Conservation (phyloP, 2,113 vertebrate genomes). For the Tychaedon coryphoeus region DNA sequence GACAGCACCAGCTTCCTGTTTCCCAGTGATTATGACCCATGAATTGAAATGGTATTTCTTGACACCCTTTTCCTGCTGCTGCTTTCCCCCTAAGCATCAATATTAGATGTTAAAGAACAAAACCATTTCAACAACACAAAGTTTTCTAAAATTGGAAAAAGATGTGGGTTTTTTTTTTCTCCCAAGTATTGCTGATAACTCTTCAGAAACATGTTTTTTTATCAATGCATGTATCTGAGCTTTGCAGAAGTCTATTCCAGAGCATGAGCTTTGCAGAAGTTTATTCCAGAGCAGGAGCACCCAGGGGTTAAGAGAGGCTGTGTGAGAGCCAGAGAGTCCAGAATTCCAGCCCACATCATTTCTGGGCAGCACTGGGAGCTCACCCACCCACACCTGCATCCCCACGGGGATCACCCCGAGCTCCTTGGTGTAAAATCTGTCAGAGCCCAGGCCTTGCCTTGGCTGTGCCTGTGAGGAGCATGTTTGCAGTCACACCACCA, state of each 20-base stretch:
- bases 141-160: background rate
- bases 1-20: background rate
- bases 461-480: background rate
- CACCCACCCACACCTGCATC: background rate
- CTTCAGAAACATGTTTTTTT: background rate
- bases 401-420: accelerated
- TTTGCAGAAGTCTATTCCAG: background rate
- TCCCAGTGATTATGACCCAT: background rate
- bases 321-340: background rate
- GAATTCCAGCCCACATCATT: background rate
- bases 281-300: background rate
- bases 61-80: background rate
- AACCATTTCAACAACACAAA: background rate
- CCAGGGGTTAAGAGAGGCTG: background rate
- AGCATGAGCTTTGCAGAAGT: background rate
- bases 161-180: accelerated
- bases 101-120: background rate
- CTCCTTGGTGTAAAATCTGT: background rate
- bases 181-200: background rate
- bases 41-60: background rate
- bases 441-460: accelerated
- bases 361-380: background rate
- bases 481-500: background rate
- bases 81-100: background rate
- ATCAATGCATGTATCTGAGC: background rate